These are phyloP conservation scores for Adela reaumurella DNA, from an alignment of 2,888 invertebrate species.

Conservation along the genomic window DNA sequence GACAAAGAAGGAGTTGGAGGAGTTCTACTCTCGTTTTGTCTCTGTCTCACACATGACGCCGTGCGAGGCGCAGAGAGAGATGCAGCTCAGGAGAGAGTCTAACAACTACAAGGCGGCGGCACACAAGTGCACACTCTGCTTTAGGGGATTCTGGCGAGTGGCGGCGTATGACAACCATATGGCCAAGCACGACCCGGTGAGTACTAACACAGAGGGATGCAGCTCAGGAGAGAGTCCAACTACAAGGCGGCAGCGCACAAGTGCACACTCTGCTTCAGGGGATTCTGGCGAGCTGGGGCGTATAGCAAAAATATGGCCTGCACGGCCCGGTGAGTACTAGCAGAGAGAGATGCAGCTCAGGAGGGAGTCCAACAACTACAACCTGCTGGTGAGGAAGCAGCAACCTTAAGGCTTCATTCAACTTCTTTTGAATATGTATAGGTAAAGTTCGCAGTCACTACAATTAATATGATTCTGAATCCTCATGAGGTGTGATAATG, in stretches of 20 bases:
- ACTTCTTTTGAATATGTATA: too few species aligned
- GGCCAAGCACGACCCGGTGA: constrained; percentile 4
- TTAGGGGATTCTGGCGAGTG: constrained; percentile 1
- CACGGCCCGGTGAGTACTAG: background rate
- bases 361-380: background rate
- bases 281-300: background rate
- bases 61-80: background rate
- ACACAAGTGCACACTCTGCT: constrained; percentile 5
- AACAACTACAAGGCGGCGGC: background rate
- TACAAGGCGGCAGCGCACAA: background rate
- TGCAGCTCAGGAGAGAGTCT: background rate
- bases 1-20: background rate
- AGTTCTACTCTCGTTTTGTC: background rate
- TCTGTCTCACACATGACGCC: background rate
- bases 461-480: too few species aligned
- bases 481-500: too few species aligned
- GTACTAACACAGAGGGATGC: background rate
- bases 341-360: background rate
- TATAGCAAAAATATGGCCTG: background rate
- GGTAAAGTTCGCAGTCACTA: too few species aligned
- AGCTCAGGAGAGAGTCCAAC: background rate
- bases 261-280: background rate
- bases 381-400: too few species aligned
- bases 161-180: background rate
- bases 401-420: too few species aligned